phyloP scores from a whole-genome alignment of 92 coral and sea anemone species.

The Siderastrea siderea region DNA sequence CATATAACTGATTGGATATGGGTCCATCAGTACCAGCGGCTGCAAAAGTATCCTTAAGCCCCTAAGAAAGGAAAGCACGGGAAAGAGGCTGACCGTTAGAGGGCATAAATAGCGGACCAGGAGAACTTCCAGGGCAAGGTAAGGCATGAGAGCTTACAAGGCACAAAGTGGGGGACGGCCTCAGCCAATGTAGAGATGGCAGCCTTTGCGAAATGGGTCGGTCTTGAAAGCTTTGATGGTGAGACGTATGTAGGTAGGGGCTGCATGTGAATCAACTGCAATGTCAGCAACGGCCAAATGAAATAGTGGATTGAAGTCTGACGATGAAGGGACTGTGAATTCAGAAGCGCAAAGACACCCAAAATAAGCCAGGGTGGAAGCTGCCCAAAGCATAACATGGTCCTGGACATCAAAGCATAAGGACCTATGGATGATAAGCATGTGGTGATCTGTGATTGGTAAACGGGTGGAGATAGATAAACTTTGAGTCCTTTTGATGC shows the following conservation, averaged over 20 bases:
- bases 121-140: constrained; percentile 7
- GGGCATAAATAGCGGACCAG: constrained; percentile 13
- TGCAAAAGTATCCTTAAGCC: background rate
- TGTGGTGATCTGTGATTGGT: too few relatives aligned
- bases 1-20: background rate
- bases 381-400: background rate
- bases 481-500: too few relatives aligned
- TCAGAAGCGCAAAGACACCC: background rate
- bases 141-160: background rate
- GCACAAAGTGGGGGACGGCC: constrained; percentile 10
- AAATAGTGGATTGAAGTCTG: background rate
- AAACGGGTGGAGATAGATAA: too few relatives aligned
- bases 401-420: background rate
- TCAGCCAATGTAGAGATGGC: background rate
- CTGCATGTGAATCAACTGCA: background rate
- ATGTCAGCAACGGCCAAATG: background rate
- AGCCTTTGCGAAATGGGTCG: background rate
- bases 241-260: background rate
- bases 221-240: background rate
- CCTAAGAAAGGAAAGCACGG: background rate
- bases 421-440: too few relatives aligned
- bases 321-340: background rate
- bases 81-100: constrained; percentile 5
- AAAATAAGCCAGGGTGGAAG: background rate
- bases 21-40: background rate